A percentile compares a stretch with the other conserved stretches of the same genome.
phyloP scores from a whole-genome alignment of 2,888 invertebrate species.

The Doris montereyensis region DNA sequence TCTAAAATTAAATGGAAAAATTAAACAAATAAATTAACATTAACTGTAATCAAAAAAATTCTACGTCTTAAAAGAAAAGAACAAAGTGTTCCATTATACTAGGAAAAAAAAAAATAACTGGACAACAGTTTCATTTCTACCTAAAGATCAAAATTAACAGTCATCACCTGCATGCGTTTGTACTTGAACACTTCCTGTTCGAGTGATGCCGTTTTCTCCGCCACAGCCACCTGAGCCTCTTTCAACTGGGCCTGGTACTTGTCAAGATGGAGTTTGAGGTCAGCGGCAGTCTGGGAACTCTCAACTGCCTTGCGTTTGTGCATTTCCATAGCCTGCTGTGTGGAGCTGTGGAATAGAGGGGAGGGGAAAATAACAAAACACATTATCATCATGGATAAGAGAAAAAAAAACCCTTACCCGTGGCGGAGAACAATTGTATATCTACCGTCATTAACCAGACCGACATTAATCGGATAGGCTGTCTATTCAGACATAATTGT shows the following conservation, averaged over 20 bases:
- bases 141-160: not conserved
- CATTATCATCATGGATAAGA: too few relatives aligned
- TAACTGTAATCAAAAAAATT: too few relatives aligned
- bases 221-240: constrained; percentile 95
- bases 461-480: too few relatives aligned
- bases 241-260: constrained; percentile 99
- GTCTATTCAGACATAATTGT: too few relatives aligned
- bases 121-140: too few relatives aligned
- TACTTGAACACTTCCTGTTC: constrained; percentile 98
- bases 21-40: too few relatives aligned
- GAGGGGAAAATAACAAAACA: too few relatives aligned
- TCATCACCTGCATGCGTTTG: constrained; percentile 81
- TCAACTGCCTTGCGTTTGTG: constrained; percentile 98
- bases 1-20: too few relatives aligned
- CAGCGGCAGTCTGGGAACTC: constrained; percentile 96
- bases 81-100: not conserved
- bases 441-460: too few relatives aligned
- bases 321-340: constrained; percentile 98
- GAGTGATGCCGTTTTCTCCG: constrained; percentile 94
- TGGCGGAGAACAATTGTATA: too few relatives aligned
- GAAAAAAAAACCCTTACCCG: too few relatives aligned
- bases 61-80: not conserved
- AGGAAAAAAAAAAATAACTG: not conserved
- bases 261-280: constrained; percentile 95
- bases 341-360: too few relatives aligned